These are phyloP conservation scores for Orcinus orca DNA, from an alignment of 2,113 vertebrate species.

Conservation along the genomic window DNA sequence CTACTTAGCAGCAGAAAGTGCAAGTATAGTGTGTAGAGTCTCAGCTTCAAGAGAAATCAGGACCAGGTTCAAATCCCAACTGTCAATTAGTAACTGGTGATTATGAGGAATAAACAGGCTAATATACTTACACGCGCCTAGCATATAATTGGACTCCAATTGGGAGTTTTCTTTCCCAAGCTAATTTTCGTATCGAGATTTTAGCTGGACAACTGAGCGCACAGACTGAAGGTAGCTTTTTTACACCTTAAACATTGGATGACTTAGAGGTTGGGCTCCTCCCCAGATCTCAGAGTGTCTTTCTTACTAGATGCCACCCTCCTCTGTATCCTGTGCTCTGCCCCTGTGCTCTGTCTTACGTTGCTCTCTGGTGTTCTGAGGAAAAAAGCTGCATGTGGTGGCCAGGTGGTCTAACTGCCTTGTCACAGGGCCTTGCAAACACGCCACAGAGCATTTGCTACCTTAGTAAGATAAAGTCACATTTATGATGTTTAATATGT, in stretches of 20 bases:
- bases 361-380: background rate
- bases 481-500: background rate
- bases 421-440: background rate
- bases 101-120: background rate
- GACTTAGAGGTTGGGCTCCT: background rate
- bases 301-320: background rate
- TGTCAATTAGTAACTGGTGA: background rate
- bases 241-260: background rate
- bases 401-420: background rate
- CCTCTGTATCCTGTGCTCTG: too few relatives aligned
- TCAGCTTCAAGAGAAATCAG: background rate
- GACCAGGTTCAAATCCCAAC: background rate
- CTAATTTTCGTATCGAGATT: background rate
- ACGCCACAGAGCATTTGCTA: background rate
- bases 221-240: background rate
- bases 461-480: background rate
- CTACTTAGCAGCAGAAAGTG: background rate
- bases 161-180: background rate
- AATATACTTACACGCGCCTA: background rate
- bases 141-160: background rate
- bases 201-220: background rate
- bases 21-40: background rate
- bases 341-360: rapidly evolving
- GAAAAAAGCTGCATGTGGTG: background rate
- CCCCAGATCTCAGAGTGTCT: background rate